Evolutionary conservation across 2,113 vertebrate species (phyloP).

Genomic region (Scophthalmus maximus): DNA sequence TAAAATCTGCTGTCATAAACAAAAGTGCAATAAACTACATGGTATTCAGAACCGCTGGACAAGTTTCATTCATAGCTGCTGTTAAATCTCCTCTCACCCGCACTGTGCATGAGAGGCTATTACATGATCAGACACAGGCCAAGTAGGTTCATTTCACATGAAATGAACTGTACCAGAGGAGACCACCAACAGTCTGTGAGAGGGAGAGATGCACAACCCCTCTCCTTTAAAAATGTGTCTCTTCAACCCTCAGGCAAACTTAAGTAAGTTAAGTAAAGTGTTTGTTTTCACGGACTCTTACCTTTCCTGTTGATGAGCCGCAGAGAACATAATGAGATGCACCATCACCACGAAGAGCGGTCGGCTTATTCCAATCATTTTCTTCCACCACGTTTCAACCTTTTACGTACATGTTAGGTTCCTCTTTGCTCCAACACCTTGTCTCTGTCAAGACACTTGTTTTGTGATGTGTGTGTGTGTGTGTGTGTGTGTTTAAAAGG

Average conservation of each 20-base stretch:
- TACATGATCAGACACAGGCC: slow-evolving; percentile 44
- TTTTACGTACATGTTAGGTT: slow-evolving; percentile 51
- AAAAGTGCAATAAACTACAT: slow-evolving; percentile 51
- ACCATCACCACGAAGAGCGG: slow-evolving; percentile 35
- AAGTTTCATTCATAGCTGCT: slow-evolving; percentile 29
- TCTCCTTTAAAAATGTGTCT: no score
- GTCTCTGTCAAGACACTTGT: background rate
- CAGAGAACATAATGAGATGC: slow-evolving; percentile 51
- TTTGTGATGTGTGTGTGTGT: slow-evolving; percentile 33
- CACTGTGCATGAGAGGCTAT: slow-evolving; percentile 40
- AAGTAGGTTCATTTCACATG: background rate
- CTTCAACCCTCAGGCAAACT: no score
- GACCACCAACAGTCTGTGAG: background rate
- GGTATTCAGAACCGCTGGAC: slow-evolving; percentile 18
- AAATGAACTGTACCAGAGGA: no score
- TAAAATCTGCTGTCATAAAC: slow-evolving; percentile 44
- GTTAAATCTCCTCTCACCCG: slow-evolving; percentile 59
- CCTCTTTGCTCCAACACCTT: background rate
- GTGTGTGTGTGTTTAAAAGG: background rate
- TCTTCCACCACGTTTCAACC: slow-evolving; percentile 32
- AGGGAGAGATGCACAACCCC: no score
- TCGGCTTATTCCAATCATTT: slow-evolving; percentile 54
- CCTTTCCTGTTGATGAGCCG: slow-evolving; percentile 56
- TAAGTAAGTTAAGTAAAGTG: no score
- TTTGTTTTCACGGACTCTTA: slow-evolving; percentile 34